Conservation (phyloP, 2,113 vertebrate species). For the Leucoraja erinaceus region DNA sequence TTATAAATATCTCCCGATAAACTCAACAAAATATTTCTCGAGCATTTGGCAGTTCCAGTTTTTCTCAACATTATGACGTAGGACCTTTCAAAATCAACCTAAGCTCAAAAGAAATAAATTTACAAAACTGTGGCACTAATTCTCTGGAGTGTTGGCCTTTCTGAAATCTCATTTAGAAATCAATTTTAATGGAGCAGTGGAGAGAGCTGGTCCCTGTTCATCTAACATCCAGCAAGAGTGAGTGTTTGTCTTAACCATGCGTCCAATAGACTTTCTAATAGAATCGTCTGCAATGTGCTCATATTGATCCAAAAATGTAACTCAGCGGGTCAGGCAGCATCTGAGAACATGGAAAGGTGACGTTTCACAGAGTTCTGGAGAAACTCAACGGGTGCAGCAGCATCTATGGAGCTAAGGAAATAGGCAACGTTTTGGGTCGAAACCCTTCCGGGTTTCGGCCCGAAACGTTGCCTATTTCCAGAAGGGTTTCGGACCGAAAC, state of each 20-base stretch:
- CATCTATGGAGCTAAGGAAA: no score
- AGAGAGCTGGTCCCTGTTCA: not conserved
- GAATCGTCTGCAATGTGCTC: no score
- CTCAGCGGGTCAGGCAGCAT: no score
- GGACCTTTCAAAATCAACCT: not conserved
- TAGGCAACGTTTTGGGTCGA: no score
- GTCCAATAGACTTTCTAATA: not conserved
- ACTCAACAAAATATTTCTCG: not conserved
- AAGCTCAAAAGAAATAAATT: not conserved
- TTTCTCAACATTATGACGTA: not conserved
- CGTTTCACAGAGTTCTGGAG: no score
- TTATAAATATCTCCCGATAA: not conserved
- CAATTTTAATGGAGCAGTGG: not conserved
- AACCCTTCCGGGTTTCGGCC: no score
- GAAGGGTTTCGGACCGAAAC: no score
- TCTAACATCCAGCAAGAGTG: not conserved
- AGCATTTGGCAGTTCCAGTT: not conserved
- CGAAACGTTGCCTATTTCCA: no score
- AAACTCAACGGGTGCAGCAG: no score
- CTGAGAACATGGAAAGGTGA: no score
- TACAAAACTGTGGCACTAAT: not conserved
- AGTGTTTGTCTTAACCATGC: no score
- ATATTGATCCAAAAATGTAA: no score
- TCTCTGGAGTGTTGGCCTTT: not conserved
- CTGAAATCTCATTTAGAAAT: constrained; percentile 11